Evolutionary conservation across 2,888 invertebrate species (phyloP).

Genomic region (Hydrotaea cyrtoneurina): DNA sequence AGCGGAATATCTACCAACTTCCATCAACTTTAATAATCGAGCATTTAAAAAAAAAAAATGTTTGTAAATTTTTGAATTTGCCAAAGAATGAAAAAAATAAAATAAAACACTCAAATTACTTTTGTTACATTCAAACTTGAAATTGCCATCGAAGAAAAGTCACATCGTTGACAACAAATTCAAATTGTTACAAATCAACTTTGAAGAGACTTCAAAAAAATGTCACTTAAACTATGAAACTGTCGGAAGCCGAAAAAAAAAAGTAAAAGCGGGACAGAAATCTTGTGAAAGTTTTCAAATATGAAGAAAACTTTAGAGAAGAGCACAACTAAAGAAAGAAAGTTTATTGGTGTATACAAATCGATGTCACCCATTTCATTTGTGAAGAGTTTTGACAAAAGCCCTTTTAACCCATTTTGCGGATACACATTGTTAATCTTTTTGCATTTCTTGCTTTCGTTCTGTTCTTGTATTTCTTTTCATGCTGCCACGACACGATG

Average conservation of each 20-base stretch:
- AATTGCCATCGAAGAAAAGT: slow-evolving; percentile 9
- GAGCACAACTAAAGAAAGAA: too few species aligned
- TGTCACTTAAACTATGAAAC: slow-evolving; percentile 12
- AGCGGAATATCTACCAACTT: too few species aligned
- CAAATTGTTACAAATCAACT: slow-evolving; percentile 19
- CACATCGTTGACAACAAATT: slow-evolving; percentile 10
- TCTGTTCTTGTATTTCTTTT: slow-evolving; percentile 43
- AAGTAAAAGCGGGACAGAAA: not conserved
- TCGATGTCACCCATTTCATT: slow-evolving; percentile 4
- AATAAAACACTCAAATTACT: not conserved
- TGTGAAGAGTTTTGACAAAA: not conserved
- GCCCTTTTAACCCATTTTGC: slow-evolving; percentile 25
- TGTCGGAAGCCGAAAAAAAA: not conserved
- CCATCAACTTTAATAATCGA: too few species aligned
- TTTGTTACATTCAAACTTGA: not conserved
- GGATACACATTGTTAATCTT: slow-evolving; percentile 24
- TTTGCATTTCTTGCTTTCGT: slow-evolving; percentile 63
- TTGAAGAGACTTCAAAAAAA: slow-evolving; percentile 7
- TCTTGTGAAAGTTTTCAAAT: not conserved
- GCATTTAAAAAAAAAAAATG: too few species aligned
- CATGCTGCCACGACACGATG: slow-evolving; percentile 16
- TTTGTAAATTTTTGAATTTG: too few species aligned
- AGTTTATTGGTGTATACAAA: not conserved
- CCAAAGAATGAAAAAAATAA: too few species aligned
- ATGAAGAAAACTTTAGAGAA: not conserved